Conservation (phyloP, 2,888 invertebrate species). For the Helicoverpa assulta region DNA sequence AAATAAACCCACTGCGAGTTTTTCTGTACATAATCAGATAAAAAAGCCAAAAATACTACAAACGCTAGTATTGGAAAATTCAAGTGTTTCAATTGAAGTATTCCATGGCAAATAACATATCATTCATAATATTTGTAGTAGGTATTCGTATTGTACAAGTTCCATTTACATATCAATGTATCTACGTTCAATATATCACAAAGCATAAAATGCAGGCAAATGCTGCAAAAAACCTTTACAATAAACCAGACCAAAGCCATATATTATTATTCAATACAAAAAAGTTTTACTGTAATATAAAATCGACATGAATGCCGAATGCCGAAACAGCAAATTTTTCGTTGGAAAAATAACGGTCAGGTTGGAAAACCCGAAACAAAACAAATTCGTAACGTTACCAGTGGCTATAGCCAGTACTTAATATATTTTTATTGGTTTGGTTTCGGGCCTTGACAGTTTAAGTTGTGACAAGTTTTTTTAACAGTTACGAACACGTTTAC, state of each 20-base stretch:
- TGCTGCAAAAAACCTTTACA: conserved; percentile 32
- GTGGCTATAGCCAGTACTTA: too few relatives aligned
- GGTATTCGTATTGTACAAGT: too few relatives aligned
- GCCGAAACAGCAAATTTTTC: conserved; percentile 43
- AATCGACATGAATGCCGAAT: conserved; percentile 50
- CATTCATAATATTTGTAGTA: too few relatives aligned
- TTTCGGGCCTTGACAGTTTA: too few relatives aligned
- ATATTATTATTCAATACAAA: conserved; percentile 51
- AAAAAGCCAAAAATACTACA: too few relatives aligned
- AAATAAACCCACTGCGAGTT: too few relatives aligned
- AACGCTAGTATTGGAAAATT: not conserved
- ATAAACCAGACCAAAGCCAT: conserved; percentile 39
- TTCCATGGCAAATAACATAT: too few relatives aligned
- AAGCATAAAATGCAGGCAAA: conserved; percentile 22
- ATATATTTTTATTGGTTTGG: too few relatives aligned
- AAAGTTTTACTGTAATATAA: conserved; percentile 51
- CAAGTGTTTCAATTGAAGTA: too few relatives aligned
- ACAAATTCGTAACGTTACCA: conserved; percentile 27
- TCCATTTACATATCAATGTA: conserved; percentile 17
- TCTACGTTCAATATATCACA: conserved; percentile 31
- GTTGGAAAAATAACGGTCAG: conserved; percentile 39
- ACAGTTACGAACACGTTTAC: too few relatives aligned
- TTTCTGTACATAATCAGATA: too few relatives aligned
- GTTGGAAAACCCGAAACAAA: conserved; percentile 51
- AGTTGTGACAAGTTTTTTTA: too few relatives aligned